These are phyloP conservation scores for Amphiprion clarkii DNA, from an alignment of 2,797 vertebrate species.

Conservation along the genomic window DNA sequence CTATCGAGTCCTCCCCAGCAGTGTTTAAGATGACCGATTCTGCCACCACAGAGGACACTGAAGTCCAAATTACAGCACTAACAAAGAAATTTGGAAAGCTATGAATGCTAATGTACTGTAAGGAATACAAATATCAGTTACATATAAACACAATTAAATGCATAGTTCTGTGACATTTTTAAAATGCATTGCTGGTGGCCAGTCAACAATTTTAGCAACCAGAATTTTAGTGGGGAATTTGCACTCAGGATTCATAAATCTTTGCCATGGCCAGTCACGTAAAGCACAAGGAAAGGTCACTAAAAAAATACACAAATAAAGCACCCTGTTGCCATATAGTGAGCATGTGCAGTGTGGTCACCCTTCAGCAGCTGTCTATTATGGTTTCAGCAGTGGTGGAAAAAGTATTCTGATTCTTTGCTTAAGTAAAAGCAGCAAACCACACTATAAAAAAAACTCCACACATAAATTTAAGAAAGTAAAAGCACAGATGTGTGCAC, in stretches of 20 bases:
- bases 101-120: not conserved
- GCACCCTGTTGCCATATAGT: not conserved
- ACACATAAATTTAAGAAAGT: conserved; percentile 5
- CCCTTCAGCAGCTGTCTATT: not conserved
- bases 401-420: not conserved
- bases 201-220: too few relatives aligned
- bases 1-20: conserved; percentile 30
- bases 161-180: too few relatives aligned
- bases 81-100: not conserved
- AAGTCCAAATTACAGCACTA: conserved; percentile 15
- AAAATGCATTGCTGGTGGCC: too few relatives aligned
- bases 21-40: conserved; percentile 47
- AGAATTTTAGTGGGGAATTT: too few relatives aligned
- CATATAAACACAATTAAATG: not conserved
- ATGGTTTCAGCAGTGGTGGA: not conserved
- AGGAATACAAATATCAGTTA: not conserved
- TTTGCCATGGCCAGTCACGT: too few relatives aligned
- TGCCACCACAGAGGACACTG: conserved; percentile 11
- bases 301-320: not conserved
- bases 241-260: too few relatives aligned
- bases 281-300: too few relatives aligned
- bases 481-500: conserved; percentile 3
- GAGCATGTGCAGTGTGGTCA: not conserved
- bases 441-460: not conserved
- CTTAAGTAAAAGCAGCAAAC: not conserved